Base-by-base conservation (phyloP, 92 coral and sea anemone species). In the Porites evermanni region DNA sequence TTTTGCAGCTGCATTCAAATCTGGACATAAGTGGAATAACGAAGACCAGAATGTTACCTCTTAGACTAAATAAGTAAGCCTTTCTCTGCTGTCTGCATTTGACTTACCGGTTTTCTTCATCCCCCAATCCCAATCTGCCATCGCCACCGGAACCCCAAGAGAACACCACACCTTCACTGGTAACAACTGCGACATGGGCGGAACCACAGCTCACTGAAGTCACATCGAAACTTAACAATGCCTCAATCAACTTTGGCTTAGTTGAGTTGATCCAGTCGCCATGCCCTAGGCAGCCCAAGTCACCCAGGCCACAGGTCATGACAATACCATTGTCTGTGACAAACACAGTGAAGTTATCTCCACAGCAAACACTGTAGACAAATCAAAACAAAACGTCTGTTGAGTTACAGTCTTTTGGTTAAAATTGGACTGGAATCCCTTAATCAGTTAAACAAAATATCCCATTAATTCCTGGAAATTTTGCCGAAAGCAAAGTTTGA, bases 301-400 rank as follows among this genome's bases (percentile, higher is more conserved):
- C 98, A n/a, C 98, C 96, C 18, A 93, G 84, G 10, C 99, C 99
- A 32, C 96, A 95, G 74, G 99, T 95, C 99, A 97, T 97, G 82
- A 97, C 99, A 23, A 97, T 97, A 14, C 99, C 99, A 69, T 97
- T 97, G 87, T 97, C 98, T 3, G 99, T 97, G 21, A 97, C 97
- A 65, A 97, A 89, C 50, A 93, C 99, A 14, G 95, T 97, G 81
- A 95, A 97, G 70, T 93, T 93, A 66, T 89, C 98, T 24, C 99
- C 99, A 78, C 98, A 95, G 61, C 96, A 90, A 14, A 90, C 97
- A 87, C 99, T 97, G 79, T 2, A 32, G 54, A 21, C 20, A 54
- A 79, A 21, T 66, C 3, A 69, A 24, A n/a, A 56, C 16, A 56
- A 54, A 11, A 14, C 1, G 1, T 2, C 61, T 10, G 17, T 56